Evolutionary conservation across 2,797 vertebrate species (phyloP).

Genomic region (Phylloscopus collybita): DNA sequence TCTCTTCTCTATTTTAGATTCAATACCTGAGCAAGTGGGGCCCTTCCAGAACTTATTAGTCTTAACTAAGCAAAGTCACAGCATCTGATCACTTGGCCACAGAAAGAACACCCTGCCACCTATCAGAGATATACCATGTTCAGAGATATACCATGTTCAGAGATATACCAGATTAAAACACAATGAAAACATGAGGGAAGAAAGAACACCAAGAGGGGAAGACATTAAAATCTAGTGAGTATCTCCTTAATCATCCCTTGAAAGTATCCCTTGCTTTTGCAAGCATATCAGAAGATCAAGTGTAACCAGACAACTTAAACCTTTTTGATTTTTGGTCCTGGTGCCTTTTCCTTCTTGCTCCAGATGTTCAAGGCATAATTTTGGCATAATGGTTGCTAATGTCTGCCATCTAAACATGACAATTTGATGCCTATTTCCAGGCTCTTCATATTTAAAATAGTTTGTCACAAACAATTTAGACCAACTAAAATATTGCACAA

Average conservation of each 20-base stretch:
- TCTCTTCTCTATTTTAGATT: background rate
- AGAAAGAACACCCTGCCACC: background rate
- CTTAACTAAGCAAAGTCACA: background rate
- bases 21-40: background rate
- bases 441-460: background rate
- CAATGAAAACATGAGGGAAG: background rate
- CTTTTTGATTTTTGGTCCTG: background rate
- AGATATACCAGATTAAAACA: background rate
- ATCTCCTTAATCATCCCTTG: background rate
- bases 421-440: background rate
- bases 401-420: background rate
- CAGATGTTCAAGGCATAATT: background rate
- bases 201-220: background rate
- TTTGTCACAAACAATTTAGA: background rate
- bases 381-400: background rate
- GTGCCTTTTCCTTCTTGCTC: background rate
- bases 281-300: background rate
- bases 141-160: background rate
- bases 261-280: background rate
- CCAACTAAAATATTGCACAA: background rate
- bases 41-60: background rate
- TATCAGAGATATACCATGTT: background rate
- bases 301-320: background rate
- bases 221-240: background rate
- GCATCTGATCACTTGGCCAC: background rate